These are phyloP conservation scores for Heliconius melpomene DNA, from an alignment of 1,140 invertebrate species.

Conservation along the genomic window DNA sequence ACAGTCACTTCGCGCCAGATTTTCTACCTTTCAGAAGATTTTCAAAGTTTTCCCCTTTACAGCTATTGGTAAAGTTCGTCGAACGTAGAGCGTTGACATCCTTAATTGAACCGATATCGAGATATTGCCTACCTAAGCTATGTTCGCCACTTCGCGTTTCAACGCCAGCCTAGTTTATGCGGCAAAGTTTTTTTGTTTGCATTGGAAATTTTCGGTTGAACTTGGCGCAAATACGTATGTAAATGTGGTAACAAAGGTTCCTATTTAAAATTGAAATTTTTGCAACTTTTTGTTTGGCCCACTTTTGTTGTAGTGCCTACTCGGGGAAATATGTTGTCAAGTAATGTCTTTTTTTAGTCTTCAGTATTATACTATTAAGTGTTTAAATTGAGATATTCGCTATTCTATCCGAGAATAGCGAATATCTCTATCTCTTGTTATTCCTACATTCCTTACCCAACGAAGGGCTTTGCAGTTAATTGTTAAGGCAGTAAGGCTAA, in stretches of 20 bases:
- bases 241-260: conserved; percentile 3
- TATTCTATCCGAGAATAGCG: too few relatives aligned
- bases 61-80: conserved; percentile 10
- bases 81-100: conserved; percentile 34
- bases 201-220: conserved; percentile 1
- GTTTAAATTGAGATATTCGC: too few relatives aligned
- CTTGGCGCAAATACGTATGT: conserved; percentile 5
- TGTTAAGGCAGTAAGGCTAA: neutral
- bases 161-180: conserved; percentile 25
- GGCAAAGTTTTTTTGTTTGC: conserved; percentile 17
- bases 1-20: conserved; percentile 22
- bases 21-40: conserved; percentile 34
- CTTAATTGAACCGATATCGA: conserved; percentile 43
- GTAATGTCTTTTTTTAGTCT: neutral
- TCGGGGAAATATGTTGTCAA: neutral
- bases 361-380: neutral
- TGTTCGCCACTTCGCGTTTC: conserved; percentile 33
- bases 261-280: conserved; percentile 7
- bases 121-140: conserved; percentile 33
- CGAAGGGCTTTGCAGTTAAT: neutral
- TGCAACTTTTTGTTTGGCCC: neutral
- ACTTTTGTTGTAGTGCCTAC: neutral
- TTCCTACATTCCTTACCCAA: too few relatives aligned
- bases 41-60: conserved; percentile 30
- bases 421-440: too few relatives aligned